Evolutionary conservation across 2,113 vertebrate genomes (phyloP), one percentile per base, ranked within the genome.

Genomic region (Mixornis gularis): DNA sequence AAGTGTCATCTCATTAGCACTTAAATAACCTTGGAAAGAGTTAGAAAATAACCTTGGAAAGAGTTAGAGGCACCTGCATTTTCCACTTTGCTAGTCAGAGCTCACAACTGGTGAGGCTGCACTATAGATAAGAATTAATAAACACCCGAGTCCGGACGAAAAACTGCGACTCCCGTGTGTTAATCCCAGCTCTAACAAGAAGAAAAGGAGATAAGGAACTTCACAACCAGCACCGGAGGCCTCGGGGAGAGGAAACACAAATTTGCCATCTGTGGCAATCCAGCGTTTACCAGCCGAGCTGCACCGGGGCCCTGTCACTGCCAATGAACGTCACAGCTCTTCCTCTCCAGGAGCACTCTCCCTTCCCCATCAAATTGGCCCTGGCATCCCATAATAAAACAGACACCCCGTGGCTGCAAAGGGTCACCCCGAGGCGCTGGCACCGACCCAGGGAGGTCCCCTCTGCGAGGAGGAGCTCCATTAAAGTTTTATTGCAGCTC

Each of bases 241-340:
- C 88, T 34, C 36, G 49, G 59, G 78, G 71, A 86, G 34, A 69
- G 46, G 76, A 40, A 53, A 41, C 53, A 13, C 59, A 77, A 63
- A 90, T 55, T 80, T 65, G 40, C 93, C 88, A 87, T 93, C 69
- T 72, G 95, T 90, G 90, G 78, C 78, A 65, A 89, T 93, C 76
- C 79, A 89, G 49, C 86, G 34, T 91, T 78, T 55, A 81, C 89
- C 94, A 92, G 85, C 29, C 91, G 6, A 20, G 17, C 30, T 76
- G 69, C 19, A 65, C 72, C 6, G 10, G 51, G 51, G 43, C 46
- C 58, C 90, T 63, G 76, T 80, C 92, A 30, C 79, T 84, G 59
- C 8, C 48, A 69, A 72, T 90, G 41, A 95, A 24, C 2, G 1
- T 72, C 25, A 53, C 48, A 80, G 24, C 13, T 4, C 30, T 49